phyloP scores from a whole-genome alignment of 35 echinoderm and acorn worm species.

The Apostichopus californicus region DNA sequence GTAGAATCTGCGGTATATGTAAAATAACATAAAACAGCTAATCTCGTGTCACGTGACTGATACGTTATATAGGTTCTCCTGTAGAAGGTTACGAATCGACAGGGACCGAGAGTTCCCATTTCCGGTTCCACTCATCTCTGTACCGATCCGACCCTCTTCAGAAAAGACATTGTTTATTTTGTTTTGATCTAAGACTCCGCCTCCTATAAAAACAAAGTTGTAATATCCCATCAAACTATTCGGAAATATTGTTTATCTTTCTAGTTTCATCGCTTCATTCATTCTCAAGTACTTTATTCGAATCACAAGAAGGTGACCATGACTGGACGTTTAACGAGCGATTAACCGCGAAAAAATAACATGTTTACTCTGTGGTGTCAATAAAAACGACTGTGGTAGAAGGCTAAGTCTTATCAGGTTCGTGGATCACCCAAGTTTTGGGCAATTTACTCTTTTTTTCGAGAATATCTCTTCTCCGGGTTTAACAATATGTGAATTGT shows the following conservation, averaged over 20 bases:
- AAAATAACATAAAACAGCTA: too few relatives aligned
- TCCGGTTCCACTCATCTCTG: not conserved
- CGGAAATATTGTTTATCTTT: constrained; percentile 9
- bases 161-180: constrained; percentile 29
- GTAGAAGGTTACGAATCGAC: not conserved
- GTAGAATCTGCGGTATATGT: too few relatives aligned
- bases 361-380: constrained; percentile 7
- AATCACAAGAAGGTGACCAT: constrained; percentile 3
- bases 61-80: not conserved
- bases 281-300: constrained; percentile 9
- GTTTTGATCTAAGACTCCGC: not conserved
- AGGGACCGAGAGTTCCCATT: not conserved
- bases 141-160: not conserved
- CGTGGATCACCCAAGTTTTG: not conserved
- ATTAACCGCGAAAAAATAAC: constrained; percentile 51
- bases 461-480: too few relatives aligned
- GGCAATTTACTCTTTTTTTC: not conserved
- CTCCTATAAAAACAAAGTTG: constrained; percentile 20
- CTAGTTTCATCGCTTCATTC: constrained; percentile 10
- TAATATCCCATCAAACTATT: not conserved
- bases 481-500: too few relatives aligned
- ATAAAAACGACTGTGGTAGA: not conserved
- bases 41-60: not conserved
- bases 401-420: not conserved
- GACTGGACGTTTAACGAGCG: constrained; percentile 20